Base-by-base conservation (phyloP, 2,888 invertebrate genomes). In the Timema podura region DNA sequence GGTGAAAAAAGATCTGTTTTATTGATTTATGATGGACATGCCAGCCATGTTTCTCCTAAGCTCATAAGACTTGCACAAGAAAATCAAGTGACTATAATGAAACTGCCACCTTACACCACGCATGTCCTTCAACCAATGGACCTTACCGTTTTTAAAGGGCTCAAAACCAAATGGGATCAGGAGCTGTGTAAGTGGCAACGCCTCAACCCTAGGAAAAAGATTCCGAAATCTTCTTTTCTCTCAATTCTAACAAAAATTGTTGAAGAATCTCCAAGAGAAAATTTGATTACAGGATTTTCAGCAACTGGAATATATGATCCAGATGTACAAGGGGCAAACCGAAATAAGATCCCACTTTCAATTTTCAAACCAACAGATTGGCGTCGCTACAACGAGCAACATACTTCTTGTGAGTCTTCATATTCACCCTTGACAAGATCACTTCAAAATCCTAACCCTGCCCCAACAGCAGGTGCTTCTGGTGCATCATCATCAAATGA, bases 61-160 rank as follows among this genome's bases (percentile, higher is more conserved):
- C 11, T 59, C 9, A 59, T 59, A 7, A 59, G 16, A 11, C 44
- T 59, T 9, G 6, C 59, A 5, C 15, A 15, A 44, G 6, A 59
- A 6, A 16, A 15, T 59, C 59, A 59, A 16, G 11, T 59, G 10
- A 59, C 11, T 10, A 30, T 61, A 10, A 16, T 59, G 59, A 59
- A 59, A 59, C 59, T 59, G 10, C 59, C 59, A 59, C 59, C 59
- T 44, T 13, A 57, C 30, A 59, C 59, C 30, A 59, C 59, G 44
- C 59, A 59, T 59, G 30, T 59, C 16, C 11, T 59, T 9, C 59
- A 59, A 11, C 59, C 59, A 15, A 10, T 59, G 10, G 5, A 16
- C 44, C 30, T 59, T 16, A 44, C 59, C 10, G 59, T 59, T 5
- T 59, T 59, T 11, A 15, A 6, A 16, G 44, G 16, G 16, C 16